Base-by-base conservation (phyloP, 2,797 vertebrate species). In the Anguilla megastoma region DNA sequence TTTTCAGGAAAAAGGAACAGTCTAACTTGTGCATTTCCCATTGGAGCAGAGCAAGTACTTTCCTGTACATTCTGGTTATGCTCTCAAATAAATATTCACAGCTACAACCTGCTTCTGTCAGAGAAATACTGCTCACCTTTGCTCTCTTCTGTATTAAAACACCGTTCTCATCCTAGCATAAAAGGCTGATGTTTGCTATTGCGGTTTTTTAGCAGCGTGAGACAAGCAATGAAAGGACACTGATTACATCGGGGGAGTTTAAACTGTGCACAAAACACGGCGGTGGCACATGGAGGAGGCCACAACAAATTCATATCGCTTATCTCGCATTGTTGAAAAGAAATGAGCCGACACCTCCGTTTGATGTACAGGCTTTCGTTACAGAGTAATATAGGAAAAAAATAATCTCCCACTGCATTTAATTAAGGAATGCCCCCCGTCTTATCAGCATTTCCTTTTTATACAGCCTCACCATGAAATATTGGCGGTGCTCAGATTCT, bases 161-260 rank as follows among this genome's bases (percentile, higher is more conserved):
- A 74, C 85, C 50, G 41, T 9, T 71, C 58, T 50, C 66, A 41
- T 45, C 66, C 45, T 50, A 27, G 9, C 21, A 66, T 48, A n/a
- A 5, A 41, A 48, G 80, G 69, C 10, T 56, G 30, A 85, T 74
- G 71, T 86, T 88, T n/a, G 80, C 52, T 48, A 79, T 30, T 30
- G 50, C 30, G 30, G 21, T 7, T 41, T 18, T 66, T 24, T 21
- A 48, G 27, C 58, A 76, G 41, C 63, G 56, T 48, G 69, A 10
- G 41, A 86, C 87, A n/a, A 48, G 50, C 52, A 58, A 52, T 52
- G 74, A 88, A 50, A 52, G 74, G 16, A 80, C 7, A 41, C 60
- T 83, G 74, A 88, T 82, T 56, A 66, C 69, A 88, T 79, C 52
- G 41, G 69, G 48, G 84, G 24, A 14, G 69, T 16, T 88, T 79